These are phyloP conservation scores for Champsocephalus gunnari DNA, from an alignment of 2,797 vertebrate genomes.

Conservation along the genomic window DNA sequence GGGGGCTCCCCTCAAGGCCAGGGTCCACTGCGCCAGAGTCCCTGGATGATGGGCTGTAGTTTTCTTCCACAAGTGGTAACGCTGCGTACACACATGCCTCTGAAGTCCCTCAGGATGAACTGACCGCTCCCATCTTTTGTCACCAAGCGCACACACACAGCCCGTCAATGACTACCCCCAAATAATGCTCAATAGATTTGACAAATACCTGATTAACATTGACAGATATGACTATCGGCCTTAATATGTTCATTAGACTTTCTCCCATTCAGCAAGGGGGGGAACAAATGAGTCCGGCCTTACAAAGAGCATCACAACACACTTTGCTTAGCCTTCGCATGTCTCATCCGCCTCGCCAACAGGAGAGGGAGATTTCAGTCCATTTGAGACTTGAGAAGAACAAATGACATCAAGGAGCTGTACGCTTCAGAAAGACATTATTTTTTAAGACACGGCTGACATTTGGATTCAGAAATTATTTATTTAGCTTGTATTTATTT, in stretches of 20 bases:
- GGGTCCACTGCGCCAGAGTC: conserved; percentile 52
- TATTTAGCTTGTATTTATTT: conserved; percentile 34
- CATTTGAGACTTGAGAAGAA: conserved; percentile 49
- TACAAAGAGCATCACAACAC: conserved; percentile 29
- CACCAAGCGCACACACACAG: conserved; percentile 17
- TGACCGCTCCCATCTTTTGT: conserved; percentile 54
- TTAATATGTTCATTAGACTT: conserved; percentile 19
- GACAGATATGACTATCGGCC: conserved; percentile 41
- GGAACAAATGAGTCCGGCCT: conserved; percentile 23
- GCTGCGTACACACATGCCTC: conserved; percentile 53
- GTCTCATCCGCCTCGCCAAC: conserved; percentile 26
- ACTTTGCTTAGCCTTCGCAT: conserved; percentile 24
- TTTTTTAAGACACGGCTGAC: conserved; percentile 69
- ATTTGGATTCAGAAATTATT: conserved; percentile 67
- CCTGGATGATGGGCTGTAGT: conserved; percentile 60
- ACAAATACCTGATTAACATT: conserved; percentile 36
- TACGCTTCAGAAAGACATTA: conserved; percentile 58
- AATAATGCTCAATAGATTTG: conserved; percentile 43
- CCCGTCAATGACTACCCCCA: conserved; percentile 22
- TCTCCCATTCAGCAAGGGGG: conserved; percentile 24
- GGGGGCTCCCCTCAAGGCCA: conserved; percentile 53
- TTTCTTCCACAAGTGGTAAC: conserved; percentile 61
- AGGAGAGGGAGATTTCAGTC: conserved; percentile 47
- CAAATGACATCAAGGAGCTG: conserved; percentile 39
- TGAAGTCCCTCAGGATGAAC: conserved; percentile 58